Conservation (phyloP, 2,888 invertebrate genomes). For the Melieria crassipennis region DNA sequence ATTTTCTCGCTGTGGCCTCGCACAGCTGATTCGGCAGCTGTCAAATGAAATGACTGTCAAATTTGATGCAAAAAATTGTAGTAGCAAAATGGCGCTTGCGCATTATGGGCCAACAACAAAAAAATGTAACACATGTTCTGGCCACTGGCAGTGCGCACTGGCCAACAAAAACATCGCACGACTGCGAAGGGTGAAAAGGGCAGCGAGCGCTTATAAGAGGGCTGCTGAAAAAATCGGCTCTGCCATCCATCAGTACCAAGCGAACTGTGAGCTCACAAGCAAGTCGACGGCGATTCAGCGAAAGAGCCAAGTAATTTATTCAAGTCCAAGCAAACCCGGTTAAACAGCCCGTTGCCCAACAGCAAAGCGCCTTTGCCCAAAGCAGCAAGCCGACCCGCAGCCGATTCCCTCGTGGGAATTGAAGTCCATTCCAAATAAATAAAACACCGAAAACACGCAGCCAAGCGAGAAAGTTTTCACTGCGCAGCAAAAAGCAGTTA, state of each 20-base stretch:
- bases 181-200: not conserved
- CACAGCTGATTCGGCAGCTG: slow-evolving; percentile 39
- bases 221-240: slow-evolving; percentile 30
- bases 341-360: slow-evolving; percentile 39
- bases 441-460: slow-evolving; percentile 10
- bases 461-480: not conserved
- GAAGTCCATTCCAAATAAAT: slow-evolving; percentile 21
- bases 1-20: not conserved
- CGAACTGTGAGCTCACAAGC: slow-evolving; percentile 51
- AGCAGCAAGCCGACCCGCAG: slow-evolving; percentile 5
- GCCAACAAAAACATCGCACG: slow-evolving; percentile 4
- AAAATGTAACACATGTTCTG: not conserved
- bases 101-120: not conserved
- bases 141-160: not conserved
- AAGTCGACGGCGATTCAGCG: slow-evolving; percentile 37
- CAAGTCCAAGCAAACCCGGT: slow-evolving; percentile 37
- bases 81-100: slow-evolving; percentile 28
- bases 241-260: slow-evolving; percentile 49
- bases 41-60: slow-evolving; percentile 39
- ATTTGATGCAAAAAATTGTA: slow-evolving; percentile 25
- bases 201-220: slow-evolving; percentile 2
- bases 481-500: too few relatives aligned
- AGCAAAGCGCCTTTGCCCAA: not conserved
- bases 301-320: slow-evolving; percentile 24
- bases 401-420: slow-evolving; percentile 9